Conservation (phyloP, 2,113 vertebrate genomes). For the Mystacornis crossleyi region DNA sequence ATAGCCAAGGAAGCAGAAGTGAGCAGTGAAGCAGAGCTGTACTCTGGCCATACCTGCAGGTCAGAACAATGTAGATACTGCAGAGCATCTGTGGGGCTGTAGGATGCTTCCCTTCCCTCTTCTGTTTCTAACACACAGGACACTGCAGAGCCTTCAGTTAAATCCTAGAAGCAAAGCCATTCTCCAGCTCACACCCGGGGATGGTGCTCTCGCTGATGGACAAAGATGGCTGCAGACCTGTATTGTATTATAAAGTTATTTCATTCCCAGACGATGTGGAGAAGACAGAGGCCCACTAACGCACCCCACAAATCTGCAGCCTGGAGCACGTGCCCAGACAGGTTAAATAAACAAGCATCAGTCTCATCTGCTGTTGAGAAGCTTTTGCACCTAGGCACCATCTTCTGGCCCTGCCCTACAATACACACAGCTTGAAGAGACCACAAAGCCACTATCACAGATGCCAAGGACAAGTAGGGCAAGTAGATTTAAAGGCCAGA, state of each 20-base stretch:
- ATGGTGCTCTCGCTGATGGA: neutral
- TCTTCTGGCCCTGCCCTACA: neutral
- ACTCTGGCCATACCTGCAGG: neutral
- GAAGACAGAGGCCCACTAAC: neutral
- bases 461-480: neutral
- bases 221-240: neutral
- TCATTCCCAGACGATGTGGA: neutral
- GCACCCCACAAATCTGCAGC: accelerated
- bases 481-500: neutral
- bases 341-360: neutral
- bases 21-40: neutral
- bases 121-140: neutral
- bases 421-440: neutral
- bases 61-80: neutral
- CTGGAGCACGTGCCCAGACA: neutral
- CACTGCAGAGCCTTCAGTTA: neutral
- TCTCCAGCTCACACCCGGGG: neutral
- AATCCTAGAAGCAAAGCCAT: neutral
- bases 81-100: neutral
- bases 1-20: neutral
- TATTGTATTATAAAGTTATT: neutral
- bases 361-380: neutral
- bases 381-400: neutral
- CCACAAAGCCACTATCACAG: neutral
- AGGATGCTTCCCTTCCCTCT: neutral